Conservation (phyloP, 2,888 invertebrate genomes). For the Drosophila glabriapex region DNA sequence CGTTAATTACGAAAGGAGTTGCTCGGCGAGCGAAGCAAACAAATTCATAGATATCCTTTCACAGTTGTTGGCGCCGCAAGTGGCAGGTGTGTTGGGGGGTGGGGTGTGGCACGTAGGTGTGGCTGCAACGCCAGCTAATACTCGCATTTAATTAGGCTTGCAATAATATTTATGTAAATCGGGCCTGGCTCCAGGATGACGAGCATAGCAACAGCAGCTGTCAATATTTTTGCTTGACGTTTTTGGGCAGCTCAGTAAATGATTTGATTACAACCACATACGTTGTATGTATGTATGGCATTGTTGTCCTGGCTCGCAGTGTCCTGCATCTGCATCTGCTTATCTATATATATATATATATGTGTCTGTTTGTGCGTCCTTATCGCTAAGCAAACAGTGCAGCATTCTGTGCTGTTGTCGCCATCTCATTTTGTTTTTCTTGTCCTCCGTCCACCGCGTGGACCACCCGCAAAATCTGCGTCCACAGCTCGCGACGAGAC, state of each 20-base stretch:
- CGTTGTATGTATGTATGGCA: background rate
- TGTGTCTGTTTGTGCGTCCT: constrained; percentile 53
- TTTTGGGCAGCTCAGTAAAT: constrained; percentile 44
- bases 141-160: constrained; percentile 83
- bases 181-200: constrained; percentile 63
- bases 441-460: constrained; percentile 48
- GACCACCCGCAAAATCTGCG: constrained; percentile 74
- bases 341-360: constrained; percentile 28
- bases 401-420: constrained; percentile 69
- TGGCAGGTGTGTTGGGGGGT: too few species aligned
- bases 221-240: constrained; percentile 65
- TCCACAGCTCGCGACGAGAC: constrained; percentile 16
- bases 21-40: constrained; percentile 42
- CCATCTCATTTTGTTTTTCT: constrained; percentile 68
- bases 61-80: constrained; percentile 11
- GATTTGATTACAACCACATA: constrained; percentile 37
- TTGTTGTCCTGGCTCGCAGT: constrained; percentile 54
- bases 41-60: constrained; percentile 43
- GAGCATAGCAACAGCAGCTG: constrained; percentile 53
- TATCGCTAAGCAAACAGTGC: constrained; percentile 77
- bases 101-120: background rate
- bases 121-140: constrained; percentile 57
- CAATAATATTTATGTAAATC: constrained; percentile 83
- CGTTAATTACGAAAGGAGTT: constrained; percentile 69
- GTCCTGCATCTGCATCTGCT: constrained; percentile 34